Evolutionary conservation across 2,113 vertebrate genomes (phyloP), one percentile per base, ranked within the genome.

Genomic region (Corapipo altera): DNA sequence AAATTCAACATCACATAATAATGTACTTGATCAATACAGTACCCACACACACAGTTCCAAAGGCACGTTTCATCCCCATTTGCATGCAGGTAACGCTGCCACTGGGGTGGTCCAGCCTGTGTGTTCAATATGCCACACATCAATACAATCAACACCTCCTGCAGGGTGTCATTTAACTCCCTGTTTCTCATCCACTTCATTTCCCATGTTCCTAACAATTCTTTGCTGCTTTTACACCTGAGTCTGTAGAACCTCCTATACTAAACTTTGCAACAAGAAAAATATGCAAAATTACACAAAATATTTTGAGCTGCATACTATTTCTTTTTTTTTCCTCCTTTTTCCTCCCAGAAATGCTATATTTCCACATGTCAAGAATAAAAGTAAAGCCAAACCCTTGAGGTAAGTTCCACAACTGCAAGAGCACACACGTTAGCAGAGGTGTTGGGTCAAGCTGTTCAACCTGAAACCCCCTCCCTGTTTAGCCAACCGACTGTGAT

Each of bases 311-410:
- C 17, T 37, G 14, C 2, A 23, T 13, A 4, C 73, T 4, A 8
- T 48, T 75, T 28, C 7, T 44, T 71, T 44, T 20, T 20, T 22
- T 21, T 3, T 3, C 14, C 20, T 65, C 30, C 19, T 13, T 55
- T 72, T 57, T 28, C 24, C 41, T 48, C 58, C 14, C 65, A 77
- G 54, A 71, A 80, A n/a, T 23, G 11, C 67, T 85, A 5, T 22
- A 7, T 41, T 54, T 13, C 21, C 12, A 18, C 0, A 9, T 0
- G 1, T 1, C 33, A 48, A 30, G 39, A 23, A 43, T 14, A 21
- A 27, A 89, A 83, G 48, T 2, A 41, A 75, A 82, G 32, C 43
- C 61, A 35, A 72, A 71, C 39, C 35, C 28, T 20, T 16, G 17
- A 75, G 26, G 8, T 3, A 49, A 72, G 30, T 39, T 37, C n/a